Evolutionary conservation across 2,888 invertebrate species (phyloP).

Genomic region (Heteropelma amictum): DNA sequence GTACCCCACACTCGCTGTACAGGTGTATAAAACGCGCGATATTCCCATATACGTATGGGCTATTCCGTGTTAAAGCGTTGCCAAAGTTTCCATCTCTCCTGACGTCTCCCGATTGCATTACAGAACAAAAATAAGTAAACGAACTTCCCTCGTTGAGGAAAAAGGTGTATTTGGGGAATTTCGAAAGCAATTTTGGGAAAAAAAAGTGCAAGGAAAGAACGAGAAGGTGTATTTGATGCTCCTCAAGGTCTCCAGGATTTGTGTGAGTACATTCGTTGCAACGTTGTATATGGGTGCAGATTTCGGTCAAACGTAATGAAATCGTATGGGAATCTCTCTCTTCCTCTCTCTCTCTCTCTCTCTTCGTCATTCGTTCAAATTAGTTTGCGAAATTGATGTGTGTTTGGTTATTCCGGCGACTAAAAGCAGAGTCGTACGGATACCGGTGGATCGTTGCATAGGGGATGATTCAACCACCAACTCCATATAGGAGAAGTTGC

Average conservation of each 20-base stretch:
- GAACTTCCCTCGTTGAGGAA: too few species aligned
- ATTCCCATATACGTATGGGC: background rate
- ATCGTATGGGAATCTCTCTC: conserved; percentile 37
- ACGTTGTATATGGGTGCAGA: conserved; percentile 2
- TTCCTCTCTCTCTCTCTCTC: background rate
- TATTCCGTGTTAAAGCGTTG: background rate
- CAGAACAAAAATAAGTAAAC: too few species aligned
- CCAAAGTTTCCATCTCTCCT: background rate
- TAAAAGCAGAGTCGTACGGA: conserved; percentile 29
- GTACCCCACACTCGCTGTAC: conserved; percentile 19
- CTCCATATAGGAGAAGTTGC: background rate
- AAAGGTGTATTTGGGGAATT: too few species aligned
- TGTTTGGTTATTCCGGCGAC: conserved; percentile 49
- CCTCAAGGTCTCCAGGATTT: too few species aligned
- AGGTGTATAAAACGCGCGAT: conserved; percentile 30
- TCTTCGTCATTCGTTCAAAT: conserved; percentile 55
- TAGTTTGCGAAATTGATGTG: conserved; percentile 57
- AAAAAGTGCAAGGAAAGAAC: too few species aligned
- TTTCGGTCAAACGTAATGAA: conserved; percentile 55
- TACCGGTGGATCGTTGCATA: background rate
- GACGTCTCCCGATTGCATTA: too few species aligned
- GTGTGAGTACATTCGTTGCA: background rate
- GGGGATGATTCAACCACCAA: background rate
- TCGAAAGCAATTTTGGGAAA: too few species aligned
- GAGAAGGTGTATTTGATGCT: too few species aligned